Base-by-base conservation (phyloP, 2,113 vertebrate species). In the Sturnira hondurensis region DNA sequence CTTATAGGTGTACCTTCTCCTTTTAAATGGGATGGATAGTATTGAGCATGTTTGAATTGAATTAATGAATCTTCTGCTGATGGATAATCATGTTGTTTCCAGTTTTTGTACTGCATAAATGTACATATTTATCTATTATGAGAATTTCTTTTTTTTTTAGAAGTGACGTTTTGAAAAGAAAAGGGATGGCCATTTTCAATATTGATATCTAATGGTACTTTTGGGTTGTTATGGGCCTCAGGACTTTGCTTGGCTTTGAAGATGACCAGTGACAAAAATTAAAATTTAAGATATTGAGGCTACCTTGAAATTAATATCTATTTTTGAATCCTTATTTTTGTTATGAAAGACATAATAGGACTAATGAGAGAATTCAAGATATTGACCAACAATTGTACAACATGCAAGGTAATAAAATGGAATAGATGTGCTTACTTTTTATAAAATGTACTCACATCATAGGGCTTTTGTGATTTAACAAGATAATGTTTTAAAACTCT, bases 251-350 rank as follows among this genome's bases (percentile, higher is more conserved):
- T 93, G 73, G 15, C 68, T 65, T 83, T 43, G 38, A 91, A 91
- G 54, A 52, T 45, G 31, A 78, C 24, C 41, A 24, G n/a, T 84
- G 77, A 81, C 33, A 47, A 50, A 36, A 52, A 54, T 22, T 83
- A 33, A 65, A 88, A 56, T 83, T 43, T 15, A 90, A 84, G 45
- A 26, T 63, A 47, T 16, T 58, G 26, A 95, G 38, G 52, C n/a
- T 45, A 89, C 28, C 38, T 82, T 95, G 82, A 92, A 86, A 81
- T 65, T 71, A 89, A n/a, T 54, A 7, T n/a, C 19, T 89, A 52
- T 92, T 82, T 78, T 71, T 22, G 91, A 58, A 67, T 81, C 58
- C 54, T 84, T 73, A 77, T 95, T 52, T 96, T 94, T 88, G 7
- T 91, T 85, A 38, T 86, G 20, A 86, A 83, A 96, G 61, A 89